Evolutionary conservation across 2,888 invertebrate genomes (phyloP).

Genomic region (Drosophila prostipennis): DNA sequence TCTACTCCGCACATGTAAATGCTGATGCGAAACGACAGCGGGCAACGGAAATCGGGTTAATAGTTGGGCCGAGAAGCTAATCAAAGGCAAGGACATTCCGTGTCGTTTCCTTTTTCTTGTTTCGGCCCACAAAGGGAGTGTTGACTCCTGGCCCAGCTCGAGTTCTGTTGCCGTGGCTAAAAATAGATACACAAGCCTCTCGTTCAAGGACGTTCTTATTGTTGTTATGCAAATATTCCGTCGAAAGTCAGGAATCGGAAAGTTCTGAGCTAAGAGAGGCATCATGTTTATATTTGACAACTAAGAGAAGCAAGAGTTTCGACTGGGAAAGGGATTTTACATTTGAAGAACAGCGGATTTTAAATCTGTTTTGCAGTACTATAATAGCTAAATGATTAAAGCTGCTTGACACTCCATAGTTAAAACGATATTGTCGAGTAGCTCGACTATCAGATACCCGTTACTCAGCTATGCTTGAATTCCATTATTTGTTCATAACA

Average conservation of each 20-base stretch:
- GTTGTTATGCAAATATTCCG: slow-evolving; percentile 18
- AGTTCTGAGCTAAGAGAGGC: not conserved
- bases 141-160: slow-evolving; percentile 21
- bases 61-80: slow-evolving; percentile 39
- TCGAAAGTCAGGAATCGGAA: not conserved
- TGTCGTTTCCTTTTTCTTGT: slow-evolving; percentile 3
- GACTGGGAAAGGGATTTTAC: not conserved
- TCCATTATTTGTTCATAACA: no score
- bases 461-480: no score
- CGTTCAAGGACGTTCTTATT: slow-evolving; percentile 10
- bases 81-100: slow-evolving; percentile 39
- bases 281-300: no score
- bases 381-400: no score
- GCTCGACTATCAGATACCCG: no score
- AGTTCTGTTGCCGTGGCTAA: slow-evolving; percentile 41
- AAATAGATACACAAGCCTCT: slow-evolving; percentile 48
- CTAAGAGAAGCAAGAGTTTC: no score
- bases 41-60: slow-evolving; percentile 34
- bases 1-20: slow-evolving; percentile 35
- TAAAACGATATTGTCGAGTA: no score
- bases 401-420: no score
- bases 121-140: slow-evolving; percentile 13
- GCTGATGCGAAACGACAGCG: slow-evolving; percentile 3
- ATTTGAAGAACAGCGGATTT: no score
- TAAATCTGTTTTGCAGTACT: no score